Percentiles rank a stretch among this genome's conserved stretches.
Evolutionary conservation across 2,888 invertebrate species (phyloP).

Genomic region (Phyto melanocephala): DNA sequence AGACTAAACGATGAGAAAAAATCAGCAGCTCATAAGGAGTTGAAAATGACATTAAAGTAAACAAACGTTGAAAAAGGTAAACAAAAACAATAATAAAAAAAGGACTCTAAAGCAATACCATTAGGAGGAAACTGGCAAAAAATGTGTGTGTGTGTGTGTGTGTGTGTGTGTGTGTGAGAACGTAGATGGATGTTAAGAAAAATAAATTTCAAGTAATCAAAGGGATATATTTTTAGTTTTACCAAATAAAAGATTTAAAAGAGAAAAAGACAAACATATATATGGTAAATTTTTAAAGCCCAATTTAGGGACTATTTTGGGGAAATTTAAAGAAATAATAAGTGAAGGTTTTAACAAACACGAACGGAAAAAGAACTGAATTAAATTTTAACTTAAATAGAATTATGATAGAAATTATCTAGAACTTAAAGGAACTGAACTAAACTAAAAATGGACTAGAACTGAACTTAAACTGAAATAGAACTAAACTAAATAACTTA

Average conservation of each 20-base stretch:
- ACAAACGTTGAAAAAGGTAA: slow-evolving; percentile 66
- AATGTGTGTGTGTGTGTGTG: too few relatives aligned
- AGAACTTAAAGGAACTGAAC: too few relatives aligned
- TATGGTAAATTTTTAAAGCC: background rate
- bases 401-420: too few relatives aligned
- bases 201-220: slow-evolving; percentile 39
- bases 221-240: background rate
- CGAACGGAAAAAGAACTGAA: too few relatives aligned
- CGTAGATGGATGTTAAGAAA: slow-evolving; percentile 23
- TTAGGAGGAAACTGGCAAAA: background rate
- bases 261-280: background rate
- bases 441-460: too few relatives aligned
- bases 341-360: too few relatives aligned
- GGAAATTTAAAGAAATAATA: background rate
- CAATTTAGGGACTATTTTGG: too few relatives aligned
- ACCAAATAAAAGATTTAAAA: background rate
- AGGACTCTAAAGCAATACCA: slow-evolving; percentile 25
- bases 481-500: too few relatives aligned
- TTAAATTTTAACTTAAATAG: too few relatives aligned
- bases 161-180: background rate
- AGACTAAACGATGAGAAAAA: slow-evolving; percentile 67
- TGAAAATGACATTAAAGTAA: slow-evolving; percentile 75
- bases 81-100: slow-evolving; percentile 40
- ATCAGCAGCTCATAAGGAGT: slow-evolving; percentile 71
- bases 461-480: too few relatives aligned